Percentiles rank a stretch among this genome's conserved stretches.
Conservation (phyloP, 2,888 invertebrate species). For the Serripes groenlandicus region DNA sequence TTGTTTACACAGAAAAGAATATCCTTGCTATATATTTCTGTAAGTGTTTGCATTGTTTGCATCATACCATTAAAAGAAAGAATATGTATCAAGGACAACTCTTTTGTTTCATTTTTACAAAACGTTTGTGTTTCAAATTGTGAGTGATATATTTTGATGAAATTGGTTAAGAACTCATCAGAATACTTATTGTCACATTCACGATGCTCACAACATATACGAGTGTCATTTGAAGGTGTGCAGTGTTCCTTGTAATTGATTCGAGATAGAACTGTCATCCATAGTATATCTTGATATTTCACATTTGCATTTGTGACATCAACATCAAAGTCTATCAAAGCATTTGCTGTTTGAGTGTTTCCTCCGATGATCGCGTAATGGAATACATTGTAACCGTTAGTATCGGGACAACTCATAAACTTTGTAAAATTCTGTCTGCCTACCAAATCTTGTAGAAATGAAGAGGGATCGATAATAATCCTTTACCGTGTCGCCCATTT, state of each 20-base stretch:
- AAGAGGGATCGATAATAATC: neutral
- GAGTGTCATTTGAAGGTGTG: neutral
- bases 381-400: constrained; percentile 9
- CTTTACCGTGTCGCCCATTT: neutral
- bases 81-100: neutral
- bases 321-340: neutral
- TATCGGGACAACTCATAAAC: constrained; percentile 14
- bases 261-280: neutral
- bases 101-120: neutral
- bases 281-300: neutral
- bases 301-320: neutral
- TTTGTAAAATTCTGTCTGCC: neutral
- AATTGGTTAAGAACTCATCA: neutral
- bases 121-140: neutral
- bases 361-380: constrained; percentile 21
- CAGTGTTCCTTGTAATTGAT: neutral
- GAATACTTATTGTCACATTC: neutral
- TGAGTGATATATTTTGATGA: neutral
- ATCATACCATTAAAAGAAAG: neutral
- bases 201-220: neutral
- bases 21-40: neutral
- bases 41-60: neutral
- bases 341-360: neutral
- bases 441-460: neutral
- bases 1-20: neutral